Evolutionary conservation across 2,797 vertebrate species (phyloP).

Genomic region (Rhyacichthys aspro): DNA sequence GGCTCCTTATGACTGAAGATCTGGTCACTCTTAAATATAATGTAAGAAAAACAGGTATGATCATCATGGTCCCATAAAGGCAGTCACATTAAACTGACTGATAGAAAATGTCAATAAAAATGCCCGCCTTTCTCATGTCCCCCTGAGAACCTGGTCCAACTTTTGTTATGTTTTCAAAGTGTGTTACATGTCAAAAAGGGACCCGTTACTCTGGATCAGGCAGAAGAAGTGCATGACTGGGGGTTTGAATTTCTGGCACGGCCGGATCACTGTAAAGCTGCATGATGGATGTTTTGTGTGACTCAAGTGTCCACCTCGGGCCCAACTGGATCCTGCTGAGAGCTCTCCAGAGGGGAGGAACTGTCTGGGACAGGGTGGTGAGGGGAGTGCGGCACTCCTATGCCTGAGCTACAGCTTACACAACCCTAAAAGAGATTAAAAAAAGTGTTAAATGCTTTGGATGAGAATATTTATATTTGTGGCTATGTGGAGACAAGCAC

Average conservation of each 20-base stretch:
- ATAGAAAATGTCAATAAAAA: constrained; percentile 40
- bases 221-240: constrained; percentile 36
- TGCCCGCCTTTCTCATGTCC: constrained; percentile 21
- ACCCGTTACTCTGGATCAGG: constrained; percentile 30
- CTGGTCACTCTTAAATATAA: constrained; percentile 37
- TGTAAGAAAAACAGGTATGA: constrained; percentile 33
- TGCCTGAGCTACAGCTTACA: constrained; percentile 54
- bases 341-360: constrained; percentile 54
- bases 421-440: constrained; percentile 68
- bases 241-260: constrained; percentile 34
- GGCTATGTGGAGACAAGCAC: constrained; percentile 53
- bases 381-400: constrained; percentile 29
- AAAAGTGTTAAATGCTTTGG: neutral
- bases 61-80: constrained; percentile 47
- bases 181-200: constrained; percentile 21
- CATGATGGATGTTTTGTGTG: constrained; percentile 7
- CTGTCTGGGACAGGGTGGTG: constrained; percentile 53
- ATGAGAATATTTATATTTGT: neutral
- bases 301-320: constrained; percentile 65
- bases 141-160: constrained; percentile 21
- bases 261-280: constrained; percentile 27
- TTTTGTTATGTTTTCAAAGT: constrained; percentile 22
- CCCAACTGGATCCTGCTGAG: constrained; percentile 42
- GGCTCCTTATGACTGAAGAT: constrained; percentile 24
- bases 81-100: constrained; percentile 35